A percentile compares a stretch with the other conserved stretches of the same genome.
phyloP scores from a whole-genome alignment of 2,888 invertebrate species.

The Embidobia sp. region DNA sequence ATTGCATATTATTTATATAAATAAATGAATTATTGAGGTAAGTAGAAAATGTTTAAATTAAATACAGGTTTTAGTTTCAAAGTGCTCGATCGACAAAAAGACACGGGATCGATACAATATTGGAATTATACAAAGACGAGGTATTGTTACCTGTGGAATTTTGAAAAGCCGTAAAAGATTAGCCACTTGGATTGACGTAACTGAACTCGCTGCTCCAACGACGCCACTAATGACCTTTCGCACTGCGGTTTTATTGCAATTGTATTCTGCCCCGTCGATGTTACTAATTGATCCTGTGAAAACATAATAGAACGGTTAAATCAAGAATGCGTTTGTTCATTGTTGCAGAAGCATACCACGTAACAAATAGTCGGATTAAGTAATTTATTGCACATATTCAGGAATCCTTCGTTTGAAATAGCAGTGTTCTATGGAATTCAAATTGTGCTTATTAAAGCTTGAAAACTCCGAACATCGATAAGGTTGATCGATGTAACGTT shows the following conservation, averaged over 20 bases:
- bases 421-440: too few species aligned
- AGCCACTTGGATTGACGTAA: slow-evolving; percentile 98
- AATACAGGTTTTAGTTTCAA: too few species aligned
- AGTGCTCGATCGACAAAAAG: too few species aligned
- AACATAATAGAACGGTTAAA: background rate
- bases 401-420: too few species aligned
- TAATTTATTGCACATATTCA: background rate
- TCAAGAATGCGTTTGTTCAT: background rate
- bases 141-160: slow-evolving; percentile 86
- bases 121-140: background rate
- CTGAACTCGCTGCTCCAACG: slow-evolving; percentile 94
- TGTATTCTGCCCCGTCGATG: slow-evolving; percentile 93
- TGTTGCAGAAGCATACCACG: background rate
- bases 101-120: too few species aligned
- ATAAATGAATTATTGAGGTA: too few species aligned
- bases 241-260: slow-evolving; percentile 91
- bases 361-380: too few species aligned
- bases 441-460: too few species aligned
- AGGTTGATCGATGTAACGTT: too few species aligned
- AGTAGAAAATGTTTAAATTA: too few species aligned
- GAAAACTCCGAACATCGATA: too few species aligned
- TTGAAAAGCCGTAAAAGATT: slow-evolving; percentile 94
- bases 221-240: slow-evolving; percentile 94
- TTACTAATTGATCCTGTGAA: slow-evolving; percentile 95
- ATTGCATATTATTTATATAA: too few species aligned